phyloP scores from a whole-genome alignment of 2,888 invertebrate species.

The Cheilosia impressa region DNA sequence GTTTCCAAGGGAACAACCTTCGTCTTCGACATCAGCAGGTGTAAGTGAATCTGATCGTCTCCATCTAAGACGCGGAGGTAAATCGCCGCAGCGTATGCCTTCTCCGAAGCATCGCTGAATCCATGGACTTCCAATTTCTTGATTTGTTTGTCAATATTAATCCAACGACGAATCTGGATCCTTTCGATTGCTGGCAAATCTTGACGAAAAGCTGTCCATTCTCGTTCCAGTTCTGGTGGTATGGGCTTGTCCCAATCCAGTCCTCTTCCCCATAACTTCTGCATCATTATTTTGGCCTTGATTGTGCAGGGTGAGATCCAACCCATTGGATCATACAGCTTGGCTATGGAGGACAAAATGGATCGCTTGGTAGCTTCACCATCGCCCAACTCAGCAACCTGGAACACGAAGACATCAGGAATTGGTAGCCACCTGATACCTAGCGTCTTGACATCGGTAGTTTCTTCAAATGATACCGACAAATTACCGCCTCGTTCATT shows the following conservation, averaged over 20 bases:
- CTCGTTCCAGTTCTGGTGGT: not conserved
- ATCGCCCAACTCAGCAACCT: too few relatives aligned
- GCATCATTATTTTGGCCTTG: too few relatives aligned
- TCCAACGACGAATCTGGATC: slow-evolving; percentile 3
- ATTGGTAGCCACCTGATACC: not conserved
- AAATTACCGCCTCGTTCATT: not conserved
- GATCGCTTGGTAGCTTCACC: too few relatives aligned
- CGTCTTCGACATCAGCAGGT: not conserved
- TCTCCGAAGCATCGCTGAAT: not conserved
- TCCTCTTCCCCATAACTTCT: not conserved
- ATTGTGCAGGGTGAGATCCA: not conserved
- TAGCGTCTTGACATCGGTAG: not conserved
- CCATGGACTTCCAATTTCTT: not conserved
- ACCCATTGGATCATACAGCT: too few relatives aligned
- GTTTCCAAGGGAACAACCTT: not conserved
- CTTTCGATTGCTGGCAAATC: not conserved
- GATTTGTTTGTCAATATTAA: slow-evolving; percentile 13
- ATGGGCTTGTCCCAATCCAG: slow-evolving; percentile 4
- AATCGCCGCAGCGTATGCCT: not conserved
- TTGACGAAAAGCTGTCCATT: not conserved
- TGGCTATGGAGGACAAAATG: too few relatives aligned
- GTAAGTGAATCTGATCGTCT: not conserved
- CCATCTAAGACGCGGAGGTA: not conserved
- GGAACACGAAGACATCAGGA: too few relatives aligned
- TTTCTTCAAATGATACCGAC: not conserved